A percentile compares a stretch with the other conserved stretches of the same genome.
Conservation (phyloP, 2,797 vertebrate species). For the Catamblyrhynchus diadema region DNA sequence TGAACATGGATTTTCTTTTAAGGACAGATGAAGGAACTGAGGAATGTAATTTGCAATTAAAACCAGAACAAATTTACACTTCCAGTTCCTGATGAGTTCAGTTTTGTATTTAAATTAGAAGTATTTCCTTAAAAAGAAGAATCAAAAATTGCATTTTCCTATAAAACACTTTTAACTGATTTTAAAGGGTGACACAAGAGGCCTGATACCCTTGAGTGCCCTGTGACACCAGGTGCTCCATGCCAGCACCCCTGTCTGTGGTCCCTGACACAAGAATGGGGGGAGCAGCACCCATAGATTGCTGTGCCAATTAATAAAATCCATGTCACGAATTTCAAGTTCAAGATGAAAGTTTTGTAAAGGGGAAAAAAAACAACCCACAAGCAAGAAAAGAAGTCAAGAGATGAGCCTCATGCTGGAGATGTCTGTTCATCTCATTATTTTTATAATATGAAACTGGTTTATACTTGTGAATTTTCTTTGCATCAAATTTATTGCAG, state of each 20-base stretch:
- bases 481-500: not conserved
- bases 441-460: not conserved
- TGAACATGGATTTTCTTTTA: not conserved
- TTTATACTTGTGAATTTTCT: not conserved
- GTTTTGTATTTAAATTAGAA: not conserved
- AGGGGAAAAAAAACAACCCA: accelerated
- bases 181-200: not conserved
- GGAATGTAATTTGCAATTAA: not conserved
- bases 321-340: not conserved
- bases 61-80: not conserved
- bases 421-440: not conserved
- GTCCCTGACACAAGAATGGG: accelerated
- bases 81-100: not conserved
- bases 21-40: not conserved
- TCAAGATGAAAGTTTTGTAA: not conserved
- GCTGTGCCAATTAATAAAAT: not conserved
- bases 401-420: not conserved
- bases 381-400: not conserved
- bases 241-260: not conserved
- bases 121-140: not conserved
- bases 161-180: not conserved
- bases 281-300: not conserved
- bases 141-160: not conserved
- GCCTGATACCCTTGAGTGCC: not conserved
- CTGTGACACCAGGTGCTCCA: accelerated